Percentiles rank a stretch among this genome's conserved stretches.
Conservation (phyloP, 2,113 vertebrate species). For the Shinisaurus crocodilurus region DNA sequence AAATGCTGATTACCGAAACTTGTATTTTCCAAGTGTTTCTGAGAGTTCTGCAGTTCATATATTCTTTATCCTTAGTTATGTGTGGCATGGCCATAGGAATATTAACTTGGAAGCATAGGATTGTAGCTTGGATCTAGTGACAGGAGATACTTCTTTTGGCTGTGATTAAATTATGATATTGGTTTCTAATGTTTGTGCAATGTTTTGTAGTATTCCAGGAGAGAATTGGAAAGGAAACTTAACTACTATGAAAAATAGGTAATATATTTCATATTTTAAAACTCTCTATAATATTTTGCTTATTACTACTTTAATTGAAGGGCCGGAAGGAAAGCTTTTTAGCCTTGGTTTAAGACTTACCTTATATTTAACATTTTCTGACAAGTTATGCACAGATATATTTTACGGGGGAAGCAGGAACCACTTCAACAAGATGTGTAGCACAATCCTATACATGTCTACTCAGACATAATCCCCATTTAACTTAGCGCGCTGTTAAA, state of each 20-base stretch:
- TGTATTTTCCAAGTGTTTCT: not conserved
- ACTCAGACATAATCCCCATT: not conserved
- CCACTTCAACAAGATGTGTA: not conserved
- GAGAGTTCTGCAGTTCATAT: not conserved
- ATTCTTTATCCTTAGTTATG: not conserved
- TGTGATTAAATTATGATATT: slow-evolving; percentile 37
- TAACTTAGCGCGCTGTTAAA: not conserved
- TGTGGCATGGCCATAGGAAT: not conserved
- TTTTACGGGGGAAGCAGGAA: not conserved
- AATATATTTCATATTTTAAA: slow-evolving; percentile 60
- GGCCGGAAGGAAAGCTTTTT: not conserved
- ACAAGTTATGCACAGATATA: not conserved
- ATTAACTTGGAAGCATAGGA: not conserved
- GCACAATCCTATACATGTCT: not conserved
- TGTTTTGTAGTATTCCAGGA: slow-evolving; percentile 80
- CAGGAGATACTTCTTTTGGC: not conserved
- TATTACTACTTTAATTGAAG: not conserved
- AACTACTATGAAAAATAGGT: slow-evolving; percentile 81
- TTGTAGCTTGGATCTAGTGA: not conserved
- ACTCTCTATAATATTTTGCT: slow-evolving; percentile 27
- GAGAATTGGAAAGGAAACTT: slow-evolving; percentile 86
- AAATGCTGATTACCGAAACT: not conserved
- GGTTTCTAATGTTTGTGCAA: slow-evolving; percentile 50
- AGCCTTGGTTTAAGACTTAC: too few species aligned
- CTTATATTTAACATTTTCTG: not conserved